Evolutionary conservation across 1,140 invertebrate genomes (phyloP), one percentile per base, ranked within the genome.

Genomic region (Pachypeltis micranthus): DNA sequence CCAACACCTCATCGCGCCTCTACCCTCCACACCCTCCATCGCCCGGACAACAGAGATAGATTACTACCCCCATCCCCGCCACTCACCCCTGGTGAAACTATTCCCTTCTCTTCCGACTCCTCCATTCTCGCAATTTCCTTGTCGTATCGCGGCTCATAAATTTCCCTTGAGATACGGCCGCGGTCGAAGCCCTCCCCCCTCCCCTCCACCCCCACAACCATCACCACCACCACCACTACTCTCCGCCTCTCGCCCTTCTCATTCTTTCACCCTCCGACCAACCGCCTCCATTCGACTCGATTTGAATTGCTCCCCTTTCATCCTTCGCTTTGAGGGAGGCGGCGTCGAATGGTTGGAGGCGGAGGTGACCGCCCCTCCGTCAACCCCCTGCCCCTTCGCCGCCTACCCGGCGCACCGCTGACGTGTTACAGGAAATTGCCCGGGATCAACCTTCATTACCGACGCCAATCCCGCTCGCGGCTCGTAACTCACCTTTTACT

Each of bases 51-150:
- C 75, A 76, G 75, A 83, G 81, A 84, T 83, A 83, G 81, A 83
- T 84, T 83, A 81, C 81, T 21, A 10, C 23, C 19, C 7, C 21
- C 21, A 21, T 21, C 10, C 47, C 47, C 47, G 12, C 7, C 19
- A 16, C 47, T 10, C 31, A 10, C 16, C 16, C 31, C 31, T 39
- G n/a, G n/a, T n/a, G n/a, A n/a, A n/a, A n/a, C 31, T 39, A 10
- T 39, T 16, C 31, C 31, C 31, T 39, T 39, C 31, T 16, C 31
- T 25, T 34, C 57, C 57, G 16, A 19, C 25, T 29, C 57, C 81
- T 81, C 82, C 81, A 84, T 84, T 84, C 82, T 84, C 83, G 82
- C 82, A 84, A 84, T 84, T 83, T 84, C 82, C 81, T 81, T 84
- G 82, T 84, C 82, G 82, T 83, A 83, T 83, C 81, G 82, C 81